These are phyloP conservation scores for Cataglyphis altisquamis DNA, from an alignment of 2,888 invertebrate genomes.

Conservation along the genomic window DNA sequence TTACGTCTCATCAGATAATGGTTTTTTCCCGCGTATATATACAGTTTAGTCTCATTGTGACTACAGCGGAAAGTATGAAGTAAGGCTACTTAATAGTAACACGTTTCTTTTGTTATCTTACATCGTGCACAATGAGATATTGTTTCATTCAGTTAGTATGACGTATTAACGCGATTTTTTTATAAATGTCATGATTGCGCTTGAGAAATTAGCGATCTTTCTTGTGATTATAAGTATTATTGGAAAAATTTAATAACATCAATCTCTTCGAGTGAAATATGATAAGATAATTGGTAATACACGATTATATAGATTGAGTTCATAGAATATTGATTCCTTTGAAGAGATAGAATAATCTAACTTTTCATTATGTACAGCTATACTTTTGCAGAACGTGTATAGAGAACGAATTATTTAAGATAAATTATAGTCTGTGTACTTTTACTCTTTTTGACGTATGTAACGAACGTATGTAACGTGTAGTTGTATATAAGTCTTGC, in stretches of 20 bases:
- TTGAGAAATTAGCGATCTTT: constrained; percentile 32
- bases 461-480: background rate
- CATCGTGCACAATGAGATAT: constrained; percentile 40
- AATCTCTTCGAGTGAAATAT: constrained; percentile 27
- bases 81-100: constrained; percentile 32
- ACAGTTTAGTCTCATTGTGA: constrained; percentile 8
- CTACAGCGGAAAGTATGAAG: background rate
- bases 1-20: background rate
- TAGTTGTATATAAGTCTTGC: constrained; percentile 50
- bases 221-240: background rate
- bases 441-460: background rate
- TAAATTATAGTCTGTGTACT: background rate
- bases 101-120: constrained; percentile 29
- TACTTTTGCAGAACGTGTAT: background rate
- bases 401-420: background rate
- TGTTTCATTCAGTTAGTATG: constrained; percentile 30
- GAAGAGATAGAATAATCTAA: constrained; percentile 17
- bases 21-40: constrained; percentile 12
- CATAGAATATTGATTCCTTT: constrained; percentile 10
- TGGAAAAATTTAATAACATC: constrained; percentile 19
- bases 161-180: constrained; percentile 23
- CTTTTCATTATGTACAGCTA: constrained; percentile 6
- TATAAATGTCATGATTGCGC: background rate
- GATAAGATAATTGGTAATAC: constrained; percentile 34
- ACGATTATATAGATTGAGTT: background rate